These are phyloP conservation scores for Antigone vipio DNA, from an alignment of 2,113 vertebrate species.

Conservation along the genomic window DNA sequence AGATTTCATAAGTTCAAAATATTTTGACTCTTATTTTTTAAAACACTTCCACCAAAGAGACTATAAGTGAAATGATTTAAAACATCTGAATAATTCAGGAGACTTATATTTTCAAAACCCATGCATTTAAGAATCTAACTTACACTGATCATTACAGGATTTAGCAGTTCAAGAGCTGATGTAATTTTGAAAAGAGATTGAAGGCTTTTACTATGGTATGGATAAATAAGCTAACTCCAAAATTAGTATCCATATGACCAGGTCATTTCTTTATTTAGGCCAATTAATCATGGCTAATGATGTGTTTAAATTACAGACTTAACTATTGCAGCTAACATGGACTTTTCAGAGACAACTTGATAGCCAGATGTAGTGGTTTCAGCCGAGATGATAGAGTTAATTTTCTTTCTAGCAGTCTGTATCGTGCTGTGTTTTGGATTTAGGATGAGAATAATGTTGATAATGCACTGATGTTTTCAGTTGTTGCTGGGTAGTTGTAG, in stretches of 20 bases:
- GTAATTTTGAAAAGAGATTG: not conserved
- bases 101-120: not conserved
- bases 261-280: not conserved
- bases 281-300: not conserved
- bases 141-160: not conserved
- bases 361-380: not conserved
- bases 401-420: too few species aligned
- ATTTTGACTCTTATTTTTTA: slow-evolving; percentile 12
- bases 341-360: not conserved
- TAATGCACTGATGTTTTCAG: too few species aligned
- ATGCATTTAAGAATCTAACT: not conserved
- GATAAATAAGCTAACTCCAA: not conserved
- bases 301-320: not conserved
- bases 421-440: too few species aligned
- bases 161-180: not conserved
- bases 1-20: slow-evolving; percentile 7
- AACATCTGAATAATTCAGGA: not conserved
- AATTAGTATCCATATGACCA: not conserved
- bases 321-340: not conserved
- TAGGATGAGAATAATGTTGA: too few species aligned
- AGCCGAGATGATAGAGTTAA: too few species aligned
- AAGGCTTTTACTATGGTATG: not conserved
- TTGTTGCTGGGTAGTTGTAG: too few species aligned
- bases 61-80: not conserved
- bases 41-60: not conserved